Evolutionary conservation across 2,113 vertebrate genomes (phyloP).

Genomic region (Tachysurus vachellii): DNA sequence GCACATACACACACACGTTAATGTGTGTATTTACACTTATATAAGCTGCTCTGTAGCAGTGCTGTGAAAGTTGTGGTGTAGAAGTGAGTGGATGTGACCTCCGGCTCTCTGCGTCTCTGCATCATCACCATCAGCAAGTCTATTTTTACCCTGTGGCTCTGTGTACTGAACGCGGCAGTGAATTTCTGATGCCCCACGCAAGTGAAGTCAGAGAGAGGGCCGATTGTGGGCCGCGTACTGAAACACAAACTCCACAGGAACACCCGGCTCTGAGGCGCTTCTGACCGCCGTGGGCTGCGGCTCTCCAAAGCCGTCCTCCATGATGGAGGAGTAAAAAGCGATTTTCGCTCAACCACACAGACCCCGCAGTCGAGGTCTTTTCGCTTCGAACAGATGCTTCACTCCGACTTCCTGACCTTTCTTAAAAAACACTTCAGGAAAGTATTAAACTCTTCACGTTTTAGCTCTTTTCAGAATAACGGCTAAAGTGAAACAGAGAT

Average conservation of each 20-base stretch:
- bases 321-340: background rate
- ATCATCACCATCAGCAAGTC: conserved; percentile 51
- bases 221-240: conserved; percentile 37
- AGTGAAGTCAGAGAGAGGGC: conserved; percentile 28
- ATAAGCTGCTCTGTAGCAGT: conserved; percentile 46
- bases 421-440: background rate
- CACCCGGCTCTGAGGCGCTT: background rate
- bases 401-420: background rate
- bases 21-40: background rate
- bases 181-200: conserved; percentile 62
- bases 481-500: too few relatives aligned
- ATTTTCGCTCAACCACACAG: too few relatives aligned
- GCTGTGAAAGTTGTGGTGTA: conserved; percentile 17
- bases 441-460: background rate
- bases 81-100: conserved; percentile 56
- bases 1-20: background rate
- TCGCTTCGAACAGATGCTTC: background rate
- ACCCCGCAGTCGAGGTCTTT: too few relatives aligned
- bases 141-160: conserved; percentile 65
- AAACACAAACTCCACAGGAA: conserved; percentile 45
- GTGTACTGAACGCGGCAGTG: conserved; percentile 62
- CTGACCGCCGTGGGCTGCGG: conserved; percentile 30
- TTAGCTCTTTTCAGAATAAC: too few relatives aligned
- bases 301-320: background rate
- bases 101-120: conserved; percentile 6